phyloP scores from a whole-genome alignment of 2,888 invertebrate species.

The Pycnomerus fuliginosus region DNA sequence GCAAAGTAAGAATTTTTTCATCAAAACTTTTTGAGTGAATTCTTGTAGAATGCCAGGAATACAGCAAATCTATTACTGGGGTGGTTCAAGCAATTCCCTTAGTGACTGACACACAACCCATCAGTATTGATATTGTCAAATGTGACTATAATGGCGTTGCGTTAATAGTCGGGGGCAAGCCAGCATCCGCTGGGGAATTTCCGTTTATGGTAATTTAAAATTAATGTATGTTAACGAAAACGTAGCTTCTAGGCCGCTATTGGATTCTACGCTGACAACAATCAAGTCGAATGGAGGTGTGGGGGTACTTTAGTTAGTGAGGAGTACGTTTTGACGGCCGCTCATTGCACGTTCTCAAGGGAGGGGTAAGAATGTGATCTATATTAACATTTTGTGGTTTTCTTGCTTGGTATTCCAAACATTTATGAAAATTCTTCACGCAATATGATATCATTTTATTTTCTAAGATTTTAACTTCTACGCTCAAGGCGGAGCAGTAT shows the following conservation, averaged over 20 bases:
- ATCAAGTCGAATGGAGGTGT: slow-evolving; percentile 51
- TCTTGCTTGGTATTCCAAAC: too few relatives aligned
- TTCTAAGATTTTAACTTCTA: too few relatives aligned
- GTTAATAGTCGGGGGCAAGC: slow-evolving; percentile 60
- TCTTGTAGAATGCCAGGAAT: slow-evolving; percentile 64
- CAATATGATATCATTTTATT: too few relatives aligned
- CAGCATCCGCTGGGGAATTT: slow-evolving; percentile 58
- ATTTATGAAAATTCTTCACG: too few relatives aligned
- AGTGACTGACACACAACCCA: slow-evolving; percentile 54
- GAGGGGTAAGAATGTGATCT: slow-evolving; percentile 34
- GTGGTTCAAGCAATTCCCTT: slow-evolving; percentile 58
- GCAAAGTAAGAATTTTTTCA: slow-evolving; percentile 37
- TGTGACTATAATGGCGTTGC: slow-evolving; percentile 57
- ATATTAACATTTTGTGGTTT: slow-evolving; percentile 10
- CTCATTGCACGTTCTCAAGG: slow-evolving; percentile 54
- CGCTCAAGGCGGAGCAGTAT: too few relatives aligned
- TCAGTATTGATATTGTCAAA: slow-evolving; percentile 53
- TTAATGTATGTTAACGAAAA: slow-evolving; percentile 16
- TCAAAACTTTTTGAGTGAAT: slow-evolving; percentile 10
- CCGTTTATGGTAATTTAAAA: slow-evolving; percentile 60
- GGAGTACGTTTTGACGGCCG: slow-evolving; percentile 59
- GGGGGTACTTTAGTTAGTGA: slow-evolving; percentile 60
- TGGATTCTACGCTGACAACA: slow-evolving; percentile 44
- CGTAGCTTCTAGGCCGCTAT: slow-evolving; percentile 48
- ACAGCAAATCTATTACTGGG: slow-evolving; percentile 54